A percentile compares a stretch with the other conserved stretches of the same genome.
Evolutionary conservation across 2,888 invertebrate species (phyloP).

Genomic region (Catocala fraxini): DNA sequence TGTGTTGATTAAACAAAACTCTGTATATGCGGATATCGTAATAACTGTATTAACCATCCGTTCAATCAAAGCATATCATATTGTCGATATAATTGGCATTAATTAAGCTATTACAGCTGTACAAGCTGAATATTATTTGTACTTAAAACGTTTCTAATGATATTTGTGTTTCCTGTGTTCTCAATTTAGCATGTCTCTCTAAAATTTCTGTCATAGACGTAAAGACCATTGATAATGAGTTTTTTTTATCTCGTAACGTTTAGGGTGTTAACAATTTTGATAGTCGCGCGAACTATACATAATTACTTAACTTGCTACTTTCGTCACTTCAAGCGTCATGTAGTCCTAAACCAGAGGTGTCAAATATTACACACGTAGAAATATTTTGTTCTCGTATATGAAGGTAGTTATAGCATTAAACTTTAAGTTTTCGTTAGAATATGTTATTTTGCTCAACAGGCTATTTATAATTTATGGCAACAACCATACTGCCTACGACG

Average conservation of each 20-base stretch:
- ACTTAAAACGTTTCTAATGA: too few relatives aligned
- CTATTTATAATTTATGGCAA: conserved; percentile 3
- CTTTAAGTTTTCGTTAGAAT: conserved; percentile 18
- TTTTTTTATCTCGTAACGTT: conserved; percentile 49
- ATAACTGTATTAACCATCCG: too few relatives aligned
- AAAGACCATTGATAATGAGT: conserved; percentile 8
- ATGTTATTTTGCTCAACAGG: conserved; percentile 1
- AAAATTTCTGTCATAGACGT: too few relatives aligned
- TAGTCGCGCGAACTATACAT: conserved; percentile 68
- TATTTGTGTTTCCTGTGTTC: too few relatives aligned
- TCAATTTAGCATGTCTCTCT: too few relatives aligned
- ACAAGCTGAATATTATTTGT: too few relatives aligned
- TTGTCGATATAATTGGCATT: too few relatives aligned
- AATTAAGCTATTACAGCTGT: too few relatives aligned
- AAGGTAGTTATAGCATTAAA: conserved; percentile 24
- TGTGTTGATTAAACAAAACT: too few relatives aligned
- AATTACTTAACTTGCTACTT: conserved; percentile 70
- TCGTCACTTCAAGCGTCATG: conserved; percentile 56
- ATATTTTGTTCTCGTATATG: conserved; percentile 22
- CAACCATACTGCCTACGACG: neutral
- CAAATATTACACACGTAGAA: conserved; percentile 44
- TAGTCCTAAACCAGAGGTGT: conserved; percentile 56
- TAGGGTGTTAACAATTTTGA: conserved; percentile 69
- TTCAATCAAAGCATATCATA: too few relatives aligned
- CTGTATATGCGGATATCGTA: too few relatives aligned